A percentile compares a stretch with the other conserved stretches of the same genome.
Conservation (phyloP, 2,797 vertebrate species). For the Simalia tracyae region DNA sequence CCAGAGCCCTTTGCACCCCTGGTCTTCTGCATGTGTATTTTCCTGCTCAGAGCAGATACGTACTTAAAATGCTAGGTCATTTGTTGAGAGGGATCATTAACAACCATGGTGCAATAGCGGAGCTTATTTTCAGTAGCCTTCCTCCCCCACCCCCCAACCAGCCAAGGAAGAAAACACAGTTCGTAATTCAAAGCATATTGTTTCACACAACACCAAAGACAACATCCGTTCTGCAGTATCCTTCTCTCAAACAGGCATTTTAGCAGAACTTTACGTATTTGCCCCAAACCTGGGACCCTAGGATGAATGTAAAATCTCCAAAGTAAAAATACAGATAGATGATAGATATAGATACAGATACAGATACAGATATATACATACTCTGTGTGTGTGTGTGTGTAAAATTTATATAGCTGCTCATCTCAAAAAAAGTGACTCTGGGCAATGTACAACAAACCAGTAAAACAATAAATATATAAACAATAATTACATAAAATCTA, state of each 20-base stretch:
- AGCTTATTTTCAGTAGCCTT: background rate
- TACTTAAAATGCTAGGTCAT: conserved; percentile 9
- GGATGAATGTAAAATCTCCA: background rate
- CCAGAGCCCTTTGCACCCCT: conserved; percentile 57
- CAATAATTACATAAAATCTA: too few species aligned
- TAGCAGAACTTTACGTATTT: background rate
- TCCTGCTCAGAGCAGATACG: conserved; percentile 20
- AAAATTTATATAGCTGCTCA: too few species aligned
- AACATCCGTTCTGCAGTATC: background rate
- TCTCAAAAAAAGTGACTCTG: too few species aligned
- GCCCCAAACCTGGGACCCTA: background rate
- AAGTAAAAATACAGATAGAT: background rate
- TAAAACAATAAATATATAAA: too few species aligned
- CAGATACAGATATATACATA: too few species aligned
- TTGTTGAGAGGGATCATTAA: conserved; percentile 2
- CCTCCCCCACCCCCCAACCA: background rate
- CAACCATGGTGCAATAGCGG: background rate
- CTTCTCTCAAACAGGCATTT: background rate
- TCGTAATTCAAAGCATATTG: background rate
- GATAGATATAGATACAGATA: too few species aligned
- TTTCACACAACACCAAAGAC: background rate
- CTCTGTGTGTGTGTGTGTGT: background rate
- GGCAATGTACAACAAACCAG: too few species aligned
- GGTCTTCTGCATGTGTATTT: conserved; percentile 45
- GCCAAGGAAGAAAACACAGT: background rate